Evolutionary conservation across 2,797 vertebrate genomes (phyloP).

Genomic region (Phalloptychus januarius): DNA sequence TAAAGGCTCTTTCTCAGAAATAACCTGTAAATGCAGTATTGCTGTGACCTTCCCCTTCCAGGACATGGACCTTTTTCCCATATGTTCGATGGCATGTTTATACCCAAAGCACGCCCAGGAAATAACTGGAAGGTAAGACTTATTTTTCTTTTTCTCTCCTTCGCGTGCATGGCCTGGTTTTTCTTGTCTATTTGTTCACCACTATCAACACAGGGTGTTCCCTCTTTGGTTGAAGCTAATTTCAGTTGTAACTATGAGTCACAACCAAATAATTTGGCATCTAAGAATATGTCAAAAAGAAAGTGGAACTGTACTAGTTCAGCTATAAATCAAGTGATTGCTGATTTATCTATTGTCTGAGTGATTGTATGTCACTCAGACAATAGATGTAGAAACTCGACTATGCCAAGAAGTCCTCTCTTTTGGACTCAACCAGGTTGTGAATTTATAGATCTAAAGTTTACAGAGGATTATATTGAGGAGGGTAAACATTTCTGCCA

Average conservation of each 20-base stretch:
- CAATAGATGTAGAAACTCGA: neutral
- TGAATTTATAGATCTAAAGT: neutral
- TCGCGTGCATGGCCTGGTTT: neutral
- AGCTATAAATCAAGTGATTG: too few species aligned
- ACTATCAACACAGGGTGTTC: too few species aligned
- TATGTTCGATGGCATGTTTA: slow-evolving; percentile 93
- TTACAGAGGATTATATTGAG: slow-evolving; percentile 3
- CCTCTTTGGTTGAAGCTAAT: neutral
- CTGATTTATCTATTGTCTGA: too few species aligned
- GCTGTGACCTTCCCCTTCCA: slow-evolving; percentile 59
- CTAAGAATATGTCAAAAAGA: neutral
- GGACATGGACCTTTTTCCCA: slow-evolving; percentile 98
- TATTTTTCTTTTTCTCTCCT: accelerated
- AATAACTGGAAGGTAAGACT: slow-evolving; percentile 85
- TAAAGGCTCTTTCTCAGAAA: neutral
- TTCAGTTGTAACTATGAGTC: neutral
- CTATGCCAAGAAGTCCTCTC: neutral
- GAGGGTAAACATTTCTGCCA: neutral
- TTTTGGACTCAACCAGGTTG: too few species aligned
- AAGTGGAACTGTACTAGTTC: neutral
- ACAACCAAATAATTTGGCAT: neutral
- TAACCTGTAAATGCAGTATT: neutral
- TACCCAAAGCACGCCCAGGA: slow-evolving; percentile 84
- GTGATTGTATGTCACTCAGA: too few species aligned
- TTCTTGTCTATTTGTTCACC: neutral